Evolutionary conservation across 2,888 invertebrate genomes (phyloP).

Genomic region (Apamea anceps): DNA sequence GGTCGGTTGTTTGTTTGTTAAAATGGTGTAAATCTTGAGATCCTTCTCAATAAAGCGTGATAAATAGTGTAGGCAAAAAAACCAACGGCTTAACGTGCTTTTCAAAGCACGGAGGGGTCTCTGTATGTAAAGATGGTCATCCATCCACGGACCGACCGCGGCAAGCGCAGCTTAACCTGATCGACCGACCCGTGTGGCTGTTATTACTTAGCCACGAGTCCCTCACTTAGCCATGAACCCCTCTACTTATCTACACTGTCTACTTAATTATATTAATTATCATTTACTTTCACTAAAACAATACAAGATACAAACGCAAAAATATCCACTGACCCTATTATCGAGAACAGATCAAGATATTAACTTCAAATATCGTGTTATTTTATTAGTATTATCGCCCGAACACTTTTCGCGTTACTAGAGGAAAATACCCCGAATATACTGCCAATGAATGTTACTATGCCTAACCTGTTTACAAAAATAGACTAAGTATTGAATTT

Average conservation of each 20-base stretch:
- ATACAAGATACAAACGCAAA: not conserved
- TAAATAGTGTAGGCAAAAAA: not conserved
- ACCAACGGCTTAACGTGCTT: too few relatives aligned
- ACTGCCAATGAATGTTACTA: constrained; percentile 10
- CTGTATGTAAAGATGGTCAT: too few relatives aligned
- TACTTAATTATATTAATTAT: not conserved
- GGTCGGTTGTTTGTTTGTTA: constrained; percentile 3
- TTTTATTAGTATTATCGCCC: constrained; percentile 29
- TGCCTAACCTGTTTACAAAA: not conserved
- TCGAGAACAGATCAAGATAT: constrained; percentile 25
- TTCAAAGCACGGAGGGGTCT: too few relatives aligned
- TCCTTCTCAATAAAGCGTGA: not conserved
- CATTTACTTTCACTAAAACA: not conserved
- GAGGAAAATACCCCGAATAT: constrained; percentile 32
- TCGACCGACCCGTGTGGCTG: too few relatives aligned
- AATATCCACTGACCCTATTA: constrained; percentile 7
- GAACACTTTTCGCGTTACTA: constrained; percentile 24
- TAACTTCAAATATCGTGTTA: constrained; percentile 18
- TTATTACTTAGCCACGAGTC: too few relatives aligned
- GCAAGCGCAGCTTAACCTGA: too few relatives aligned
- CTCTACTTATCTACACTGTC: not conserved
- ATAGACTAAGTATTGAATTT: not conserved
- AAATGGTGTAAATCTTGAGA: not conserved
- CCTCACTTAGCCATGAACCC: too few relatives aligned
- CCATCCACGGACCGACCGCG: too few relatives aligned